Evolutionary conservation across 37 sponge, comb jelly and placozoan species (phyloP).

Genomic region (Cliona cf. orientalis): DNA sequence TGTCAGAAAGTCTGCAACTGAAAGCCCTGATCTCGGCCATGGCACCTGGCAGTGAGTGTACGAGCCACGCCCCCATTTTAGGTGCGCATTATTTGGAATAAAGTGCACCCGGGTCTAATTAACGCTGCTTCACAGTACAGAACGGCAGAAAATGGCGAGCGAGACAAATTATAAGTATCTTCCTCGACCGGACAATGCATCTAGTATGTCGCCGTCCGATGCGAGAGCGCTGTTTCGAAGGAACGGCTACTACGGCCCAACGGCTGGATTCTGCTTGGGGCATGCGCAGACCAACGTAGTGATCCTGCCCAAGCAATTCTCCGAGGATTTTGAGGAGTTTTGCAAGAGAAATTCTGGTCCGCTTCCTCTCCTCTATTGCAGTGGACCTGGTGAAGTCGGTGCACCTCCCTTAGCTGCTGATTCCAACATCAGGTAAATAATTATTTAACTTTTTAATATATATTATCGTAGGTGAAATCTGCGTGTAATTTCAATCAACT

Average conservation of each 20-base stretch:
- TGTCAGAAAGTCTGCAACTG: too few relatives aligned
- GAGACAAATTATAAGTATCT: too few relatives aligned
- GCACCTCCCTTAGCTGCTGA: slow-evolving; percentile 79
- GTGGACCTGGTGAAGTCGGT: slow-evolving; percentile 66
- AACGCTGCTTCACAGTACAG: too few relatives aligned
- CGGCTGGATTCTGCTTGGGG: slow-evolving; percentile 68
- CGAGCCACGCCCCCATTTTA: too few relatives aligned
- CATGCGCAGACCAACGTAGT: slow-evolving; percentile 76
- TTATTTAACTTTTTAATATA: too few relatives aligned
- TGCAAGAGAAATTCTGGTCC: slow-evolving; percentile 70
- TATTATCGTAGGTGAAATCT: background rate
- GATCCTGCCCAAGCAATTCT: slow-evolving; percentile 56
- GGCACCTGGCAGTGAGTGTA: too few relatives aligned
- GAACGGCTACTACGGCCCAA: slow-evolving; percentile 61
- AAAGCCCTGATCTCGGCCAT: too few relatives aligned
- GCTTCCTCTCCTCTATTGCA: slow-evolving; percentile 74
- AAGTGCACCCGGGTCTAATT: too few relatives aligned
- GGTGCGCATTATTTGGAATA: too few relatives aligned
- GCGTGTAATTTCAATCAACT: background rate
- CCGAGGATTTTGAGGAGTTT: slow-evolving; percentile 80
- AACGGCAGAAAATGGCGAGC: too few relatives aligned
- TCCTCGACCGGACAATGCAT: slow-evolving; percentile 36
- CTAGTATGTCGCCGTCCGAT: slow-evolving; percentile 45
- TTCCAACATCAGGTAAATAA: slow-evolving; percentile 75
- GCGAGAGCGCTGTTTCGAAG: slow-evolving; percentile 57